Evolutionary conservation across 2,113 vertebrate species (phyloP).

Genomic region (Scopus umbretta): DNA sequence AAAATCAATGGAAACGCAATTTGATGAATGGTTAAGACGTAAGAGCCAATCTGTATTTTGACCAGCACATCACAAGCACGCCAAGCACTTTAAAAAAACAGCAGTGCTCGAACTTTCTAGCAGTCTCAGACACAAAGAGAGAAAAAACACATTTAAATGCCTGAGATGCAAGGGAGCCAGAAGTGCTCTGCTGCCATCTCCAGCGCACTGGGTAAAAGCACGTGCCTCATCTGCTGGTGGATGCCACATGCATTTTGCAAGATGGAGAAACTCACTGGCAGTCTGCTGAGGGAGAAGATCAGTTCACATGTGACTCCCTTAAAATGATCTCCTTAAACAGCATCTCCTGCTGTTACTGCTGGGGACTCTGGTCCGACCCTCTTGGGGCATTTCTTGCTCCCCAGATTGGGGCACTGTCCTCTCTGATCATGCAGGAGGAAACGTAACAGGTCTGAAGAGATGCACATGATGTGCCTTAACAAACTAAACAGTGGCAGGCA

Average conservation of each 20-base stretch:
- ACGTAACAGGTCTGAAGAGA: not conserved
- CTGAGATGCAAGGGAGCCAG: not conserved
- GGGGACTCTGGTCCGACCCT: fast-evolving
- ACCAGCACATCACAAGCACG: not conserved
- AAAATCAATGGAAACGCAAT: not conserved
- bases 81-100: not conserved
- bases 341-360: not conserved
- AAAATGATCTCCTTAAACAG: not conserved
- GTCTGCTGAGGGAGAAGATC: not conserved
- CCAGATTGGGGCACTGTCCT: not conserved
- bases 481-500: not conserved
- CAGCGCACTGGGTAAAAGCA: not conserved
- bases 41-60: not conserved
- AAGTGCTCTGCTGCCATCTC: slow-evolving; percentile 38
- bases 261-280: not conserved
- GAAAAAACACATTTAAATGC: not conserved
- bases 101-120: not conserved
- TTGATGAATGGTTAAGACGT: not conserved
- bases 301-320: fast-evolving
- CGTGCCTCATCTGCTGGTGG: not conserved
- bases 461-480: fast-evolving
- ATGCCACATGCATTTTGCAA: fast-evolving
- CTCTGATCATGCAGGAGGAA: not conserved
- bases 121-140: not conserved
- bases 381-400: not conserved